phyloP scores from a whole-genome alignment of 2,113 vertebrate genomes.

The Oryzias celebensis region DNA sequence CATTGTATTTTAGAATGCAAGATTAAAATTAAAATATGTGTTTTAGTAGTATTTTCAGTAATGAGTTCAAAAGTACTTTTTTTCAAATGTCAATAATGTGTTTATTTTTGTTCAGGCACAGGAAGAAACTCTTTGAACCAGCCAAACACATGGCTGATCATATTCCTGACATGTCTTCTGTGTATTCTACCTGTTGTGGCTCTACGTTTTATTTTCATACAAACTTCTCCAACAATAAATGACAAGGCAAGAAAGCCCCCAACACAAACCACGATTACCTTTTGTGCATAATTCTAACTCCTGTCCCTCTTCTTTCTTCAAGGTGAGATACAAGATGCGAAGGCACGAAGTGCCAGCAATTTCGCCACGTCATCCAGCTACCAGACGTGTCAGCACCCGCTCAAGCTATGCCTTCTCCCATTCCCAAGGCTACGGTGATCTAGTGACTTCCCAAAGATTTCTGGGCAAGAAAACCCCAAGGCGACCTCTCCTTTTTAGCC shows the following conservation, averaged over 20 bases:
- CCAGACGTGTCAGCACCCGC: constrained; percentile 75
- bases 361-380: constrained; percentile 19
- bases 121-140: constrained; percentile 86
- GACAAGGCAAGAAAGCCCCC: constrained; percentile 81
- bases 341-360: constrained; percentile 70
- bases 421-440: constrained; percentile 86
- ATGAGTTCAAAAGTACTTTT: no score
- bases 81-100: no score
- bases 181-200: constrained; percentile 84
- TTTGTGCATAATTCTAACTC: no score
- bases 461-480: constrained; percentile 58
- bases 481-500: constrained; percentile 29
- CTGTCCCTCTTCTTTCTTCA: neutral
- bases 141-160: constrained; percentile 86
- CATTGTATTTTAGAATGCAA: no score
- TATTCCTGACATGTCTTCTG: constrained; percentile 83
- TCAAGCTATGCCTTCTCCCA: constrained; percentile 97
- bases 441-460: constrained; percentile 86
- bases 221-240: constrained; percentile 80
- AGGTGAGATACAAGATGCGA: constrained; percentile 82
- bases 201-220: constrained; percentile 80
- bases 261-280: neutral
- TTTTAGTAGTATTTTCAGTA: no score
- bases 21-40: no score
- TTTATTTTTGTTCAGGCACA: constrained; percentile 77